phyloP scores from a whole-genome alignment of 2,888 invertebrate species.

The Ctenicera cuprea region DNA sequence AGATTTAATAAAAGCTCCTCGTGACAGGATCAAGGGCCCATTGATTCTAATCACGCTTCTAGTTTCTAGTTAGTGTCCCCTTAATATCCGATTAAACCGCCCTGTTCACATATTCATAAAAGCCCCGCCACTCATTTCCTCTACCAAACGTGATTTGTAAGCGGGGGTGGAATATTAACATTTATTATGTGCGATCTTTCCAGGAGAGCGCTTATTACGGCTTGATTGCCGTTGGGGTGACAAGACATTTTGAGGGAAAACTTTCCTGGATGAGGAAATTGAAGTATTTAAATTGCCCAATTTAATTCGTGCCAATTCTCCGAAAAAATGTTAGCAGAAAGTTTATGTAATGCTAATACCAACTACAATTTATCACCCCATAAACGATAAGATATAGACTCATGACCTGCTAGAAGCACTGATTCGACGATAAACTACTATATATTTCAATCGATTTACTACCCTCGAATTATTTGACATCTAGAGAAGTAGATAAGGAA shows the following conservation, averaged over 20 bases:
- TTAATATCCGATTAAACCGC: conserved; percentile 42
- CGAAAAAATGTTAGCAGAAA: too few relatives aligned
- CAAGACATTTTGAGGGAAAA: conserved; percentile 23
- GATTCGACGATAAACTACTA: conserved; percentile 11
- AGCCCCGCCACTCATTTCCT: conserved; percentile 38
- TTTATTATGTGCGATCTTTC: conserved; percentile 37
- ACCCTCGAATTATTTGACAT: conserved; percentile 32
- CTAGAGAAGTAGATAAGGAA: conserved; percentile 38
- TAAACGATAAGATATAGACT: conserved; percentile 1
- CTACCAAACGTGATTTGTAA: conserved; percentile 34
- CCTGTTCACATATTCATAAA: conserved; percentile 45
- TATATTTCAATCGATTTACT: conserved; percentile 33
- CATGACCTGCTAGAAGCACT: conserved; percentile 3
- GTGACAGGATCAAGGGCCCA: conserved; percentile 23
- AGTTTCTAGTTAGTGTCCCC: conserved; percentile 38
- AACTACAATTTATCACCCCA: neutral
- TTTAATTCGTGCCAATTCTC: neutral
- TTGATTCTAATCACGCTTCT: conserved; percentile 42
- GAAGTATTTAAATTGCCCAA: neutral
- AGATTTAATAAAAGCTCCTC: conserved; percentile 33
- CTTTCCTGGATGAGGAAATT: conserved; percentile 25
- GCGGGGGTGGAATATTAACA: conserved; percentile 37
- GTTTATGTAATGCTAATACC: neutral
- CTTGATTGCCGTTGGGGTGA: conserved; percentile 34
- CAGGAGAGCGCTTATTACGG: conserved; percentile 33